Conservation (phyloP, 2,113 vertebrate species). For the Centropus unirufus region DNA sequence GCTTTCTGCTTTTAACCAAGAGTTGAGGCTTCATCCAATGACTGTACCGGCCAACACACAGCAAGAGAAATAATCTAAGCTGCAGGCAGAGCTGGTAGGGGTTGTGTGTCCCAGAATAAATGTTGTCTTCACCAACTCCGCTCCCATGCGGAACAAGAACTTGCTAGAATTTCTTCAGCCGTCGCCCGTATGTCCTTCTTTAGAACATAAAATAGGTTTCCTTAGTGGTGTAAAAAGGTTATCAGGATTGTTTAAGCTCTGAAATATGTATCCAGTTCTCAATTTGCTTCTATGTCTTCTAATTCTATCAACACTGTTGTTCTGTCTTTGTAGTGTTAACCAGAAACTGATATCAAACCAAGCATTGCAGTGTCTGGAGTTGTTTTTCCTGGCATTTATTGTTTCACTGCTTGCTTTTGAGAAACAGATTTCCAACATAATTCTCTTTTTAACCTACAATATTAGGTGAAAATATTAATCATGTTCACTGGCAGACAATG, state of each 20-base stretch:
- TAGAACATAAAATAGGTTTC: background rate
- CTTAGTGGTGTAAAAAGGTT: background rate
- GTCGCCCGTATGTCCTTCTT: background rate
- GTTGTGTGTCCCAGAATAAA: background rate
- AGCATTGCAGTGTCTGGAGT: background rate
- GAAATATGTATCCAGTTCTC: background rate
- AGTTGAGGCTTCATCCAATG: background rate
- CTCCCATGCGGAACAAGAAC: background rate
- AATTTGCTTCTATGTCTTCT: background rate
- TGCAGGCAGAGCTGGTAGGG: background rate
- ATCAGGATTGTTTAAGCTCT: background rate
- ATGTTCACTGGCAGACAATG: background rate
- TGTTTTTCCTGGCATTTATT: background rate
- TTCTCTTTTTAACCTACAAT: background rate
- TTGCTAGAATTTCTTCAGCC: background rate
- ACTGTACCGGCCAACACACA: background rate
- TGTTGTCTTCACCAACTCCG: background rate
- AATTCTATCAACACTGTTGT: background rate
- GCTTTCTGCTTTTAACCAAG: background rate
- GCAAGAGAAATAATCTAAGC: background rate
- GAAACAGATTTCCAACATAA: background rate
- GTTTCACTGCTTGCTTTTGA: slow-evolving; percentile 17
- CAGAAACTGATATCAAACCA: slow-evolving; percentile 2
- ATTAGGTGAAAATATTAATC: slow-evolving; percentile 19
- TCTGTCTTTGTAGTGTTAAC: background rate